A percentile compares a stretch with the other conserved stretches of the same genome.
These are phyloP conservation scores for Abrostola tripartita DNA, from an alignment of 2,888 invertebrate genomes.

Conservation along the genomic window DNA sequence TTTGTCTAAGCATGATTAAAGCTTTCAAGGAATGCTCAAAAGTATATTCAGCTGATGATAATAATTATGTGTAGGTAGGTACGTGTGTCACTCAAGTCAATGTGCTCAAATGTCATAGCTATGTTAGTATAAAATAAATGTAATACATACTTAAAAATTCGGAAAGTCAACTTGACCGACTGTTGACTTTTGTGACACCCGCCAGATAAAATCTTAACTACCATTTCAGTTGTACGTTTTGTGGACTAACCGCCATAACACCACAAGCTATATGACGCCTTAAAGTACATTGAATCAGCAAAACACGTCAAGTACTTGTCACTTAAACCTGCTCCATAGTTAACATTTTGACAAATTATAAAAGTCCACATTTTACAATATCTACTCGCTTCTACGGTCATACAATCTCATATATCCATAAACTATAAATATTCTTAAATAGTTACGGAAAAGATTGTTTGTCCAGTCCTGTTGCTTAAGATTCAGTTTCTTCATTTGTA, in stretches of 20 bases:
- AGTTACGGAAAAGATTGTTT: constrained; percentile 51
- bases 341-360: constrained; percentile 27
- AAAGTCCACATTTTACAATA: constrained; percentile 35
- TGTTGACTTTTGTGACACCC: too few species aligned
- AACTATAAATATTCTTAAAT: constrained; percentile 25
- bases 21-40: background rate
- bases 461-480: constrained; percentile 40
- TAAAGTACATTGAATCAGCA: background rate
- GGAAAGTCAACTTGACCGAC: too few species aligned
- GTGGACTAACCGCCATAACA: too few species aligned
- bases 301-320: constrained; percentile 5
- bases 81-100: too few species aligned
- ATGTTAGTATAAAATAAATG: too few species aligned
- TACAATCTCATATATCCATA: constrained; percentile 21
- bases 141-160: too few species aligned
- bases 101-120: too few species aligned
- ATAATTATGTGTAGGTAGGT: too few species aligned
- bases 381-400: constrained; percentile 18
- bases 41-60: background rate
- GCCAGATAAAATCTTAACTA: too few species aligned
- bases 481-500: constrained; percentile 39
- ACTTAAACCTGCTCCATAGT: constrained; percentile 20
- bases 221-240: too few species aligned
- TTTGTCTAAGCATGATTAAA: too few species aligned
- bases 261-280: too few species aligned